Evolutionary conservation across 92 coral and sea anemone genomes (phyloP), one percentile per base, ranked within the genome.

Genomic region (Micromussa lordhowensis): DNA sequence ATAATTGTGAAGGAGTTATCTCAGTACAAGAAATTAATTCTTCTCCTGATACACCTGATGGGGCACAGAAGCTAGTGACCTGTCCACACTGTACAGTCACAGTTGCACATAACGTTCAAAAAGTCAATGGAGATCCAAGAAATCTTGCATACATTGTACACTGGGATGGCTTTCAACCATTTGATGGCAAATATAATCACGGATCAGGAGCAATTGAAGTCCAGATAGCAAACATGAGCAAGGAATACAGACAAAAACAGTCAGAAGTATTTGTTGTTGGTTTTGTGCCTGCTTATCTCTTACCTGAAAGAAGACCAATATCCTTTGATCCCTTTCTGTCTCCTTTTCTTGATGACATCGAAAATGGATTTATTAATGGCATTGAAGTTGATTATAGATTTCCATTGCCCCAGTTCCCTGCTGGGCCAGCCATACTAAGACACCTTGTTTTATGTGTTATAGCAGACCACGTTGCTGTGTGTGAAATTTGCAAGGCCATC

Each of bases 381-480:
- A 86, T 82, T 66, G 74, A 88, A 79, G 97, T 94, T n/a, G 72
- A 77, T 68, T 57, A 77, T 86, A 68, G 54, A 15, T 70, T 72
- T 68, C 7, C 68, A 21, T n/a, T 59, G 70, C 49, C 70, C 26
- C 26, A 80, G 26, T 57, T 66, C 44, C 92, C 92, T 36, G 61
- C 87, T 49, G 94, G 95, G 75, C 69, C 38, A 15, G 81, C 97
- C 49, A 55, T 61, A 61, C 51, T 92, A 76, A 91, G 95, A 69
- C 93, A 91, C 72, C 59, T 36, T 57, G 51, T 54, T 57, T 34
- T 80, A 9, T 32, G 70, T 59, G 72, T n/a, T 80, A 80, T 32
- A 9, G 97, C 93, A 28, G 98, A 94, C 87, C 93, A 94, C 71
- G 80, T 49, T 78, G 98, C 89, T 77, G 35, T 90, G 68, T 88